Evolutionary conservation across 2,797 vertebrate species (phyloP).

Genomic region (Mus spretus): DNA sequence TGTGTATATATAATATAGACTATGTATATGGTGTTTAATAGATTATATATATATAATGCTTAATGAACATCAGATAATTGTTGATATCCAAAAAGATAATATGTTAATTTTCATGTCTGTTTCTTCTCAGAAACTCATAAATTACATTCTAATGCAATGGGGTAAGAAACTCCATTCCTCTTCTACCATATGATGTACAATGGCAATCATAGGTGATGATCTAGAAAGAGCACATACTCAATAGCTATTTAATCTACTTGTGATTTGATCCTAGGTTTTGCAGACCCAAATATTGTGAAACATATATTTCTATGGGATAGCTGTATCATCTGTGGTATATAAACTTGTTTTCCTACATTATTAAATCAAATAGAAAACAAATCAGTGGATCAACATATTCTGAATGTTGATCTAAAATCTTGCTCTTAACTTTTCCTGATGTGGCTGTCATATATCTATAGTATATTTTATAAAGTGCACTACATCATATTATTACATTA

Average conservation of each 20-base stretch:
- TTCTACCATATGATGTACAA: background rate
- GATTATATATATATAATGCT: background rate
- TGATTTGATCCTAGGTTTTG: background rate
- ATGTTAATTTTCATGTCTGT: background rate
- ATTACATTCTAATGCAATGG: background rate
- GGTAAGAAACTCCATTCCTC: background rate
- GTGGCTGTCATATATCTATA: background rate
- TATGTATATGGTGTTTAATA: background rate
- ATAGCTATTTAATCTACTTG: no score
- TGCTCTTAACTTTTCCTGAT: background rate
- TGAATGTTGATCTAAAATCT: background rate
- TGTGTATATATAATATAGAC: background rate
- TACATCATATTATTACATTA: background rate
- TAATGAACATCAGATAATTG: background rate
- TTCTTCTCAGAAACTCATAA: background rate
- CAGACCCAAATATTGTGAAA: background rate
- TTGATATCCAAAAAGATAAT: background rate
- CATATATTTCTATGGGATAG: background rate
- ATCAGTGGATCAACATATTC: background rate
- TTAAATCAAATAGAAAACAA: background rate
- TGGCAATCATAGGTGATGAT: background rate
- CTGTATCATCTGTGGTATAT: background rate
- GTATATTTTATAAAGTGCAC: background rate
- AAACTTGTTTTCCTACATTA: background rate
- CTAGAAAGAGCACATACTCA: fast-evolving